phyloP scores from a whole-genome alignment of 2,797 vertebrate genomes.

The Erpetoichthys calabaricus region DNA sequence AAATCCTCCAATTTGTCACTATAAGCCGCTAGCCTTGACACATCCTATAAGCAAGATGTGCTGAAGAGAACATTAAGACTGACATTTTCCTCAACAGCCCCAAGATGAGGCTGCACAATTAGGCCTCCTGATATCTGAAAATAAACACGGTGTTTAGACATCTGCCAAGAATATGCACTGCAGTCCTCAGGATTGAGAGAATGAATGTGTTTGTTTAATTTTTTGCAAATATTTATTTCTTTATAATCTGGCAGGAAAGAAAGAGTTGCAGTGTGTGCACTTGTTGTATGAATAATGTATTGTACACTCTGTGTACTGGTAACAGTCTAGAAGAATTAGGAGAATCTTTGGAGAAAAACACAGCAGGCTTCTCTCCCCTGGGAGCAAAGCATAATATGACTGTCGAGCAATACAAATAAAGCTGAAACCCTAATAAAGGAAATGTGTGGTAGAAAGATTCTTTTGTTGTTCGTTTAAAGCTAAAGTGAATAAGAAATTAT shows the following conservation, averaged over 20 bases:
- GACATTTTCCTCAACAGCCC: conserved; percentile 9
- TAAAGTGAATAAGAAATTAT: background rate
- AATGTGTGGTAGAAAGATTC: background rate
- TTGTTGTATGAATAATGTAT: conserved; percentile 6
- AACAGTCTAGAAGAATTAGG: conserved; percentile 8
- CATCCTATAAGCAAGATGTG: conserved; percentile 30
- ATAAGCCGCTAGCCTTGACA: conserved; percentile 26
- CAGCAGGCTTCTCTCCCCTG: conserved; percentile 14
- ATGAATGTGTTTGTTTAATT: conserved; percentile 5
- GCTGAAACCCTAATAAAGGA: background rate
- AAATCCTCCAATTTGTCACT: conserved; percentile 21
- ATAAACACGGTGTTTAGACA: conserved; percentile 10
- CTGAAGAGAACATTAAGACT: conserved; percentile 7
- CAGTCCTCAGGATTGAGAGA: conserved; percentile 2
- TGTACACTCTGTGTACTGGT: conserved; percentile 1
- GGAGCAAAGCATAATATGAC: conserved; percentile 9
- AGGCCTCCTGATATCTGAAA: conserved; percentile 4
- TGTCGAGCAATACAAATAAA: conserved; percentile 1
- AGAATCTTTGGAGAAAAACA: conserved; percentile 11
- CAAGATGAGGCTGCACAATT: conserved; percentile 1
- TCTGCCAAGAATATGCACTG: conserved; percentile 1
- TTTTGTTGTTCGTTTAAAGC: background rate
- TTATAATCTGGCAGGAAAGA: conserved; percentile 5
- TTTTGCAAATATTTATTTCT: conserved; percentile 6
- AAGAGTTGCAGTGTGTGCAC: conserved; percentile 3